Conservation (phyloP, 2,797 vertebrate species). For the Morelia viridis region DNA sequence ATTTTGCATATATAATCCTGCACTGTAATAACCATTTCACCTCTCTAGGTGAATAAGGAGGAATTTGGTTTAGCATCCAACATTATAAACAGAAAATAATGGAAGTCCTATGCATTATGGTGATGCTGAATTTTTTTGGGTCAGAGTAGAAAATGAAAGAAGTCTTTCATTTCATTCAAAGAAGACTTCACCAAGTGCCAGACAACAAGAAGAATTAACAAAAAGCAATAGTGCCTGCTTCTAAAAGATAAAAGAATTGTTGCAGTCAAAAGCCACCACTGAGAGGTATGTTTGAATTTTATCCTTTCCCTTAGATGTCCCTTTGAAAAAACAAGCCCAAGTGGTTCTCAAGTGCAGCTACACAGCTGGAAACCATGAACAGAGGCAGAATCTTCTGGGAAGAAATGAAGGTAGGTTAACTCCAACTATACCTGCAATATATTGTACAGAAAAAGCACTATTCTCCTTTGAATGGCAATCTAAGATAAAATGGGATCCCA, state of each 20-base stretch:
- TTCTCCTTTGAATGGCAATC: neutral
- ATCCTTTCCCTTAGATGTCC: neutral
- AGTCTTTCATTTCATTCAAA: too few relatives aligned
- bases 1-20: neutral
- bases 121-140: neutral
- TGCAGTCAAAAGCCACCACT: neutral
- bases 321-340: neutral
- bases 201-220: neutral
- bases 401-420: neutral
- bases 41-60: neutral
- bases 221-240: neutral
- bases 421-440: neutral
- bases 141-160: neutral
- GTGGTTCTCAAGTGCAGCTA: neutral
- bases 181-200: too few relatives aligned
- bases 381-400: neutral
- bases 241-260: neutral
- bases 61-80: neutral
- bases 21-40: neutral
- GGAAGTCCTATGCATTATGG: neutral
- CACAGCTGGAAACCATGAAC: neutral
- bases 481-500: neutral
- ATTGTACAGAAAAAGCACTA: neutral
- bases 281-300: neutral
- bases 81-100: neutral